These are phyloP conservation scores for Edolisoma coerulescens DNA, from an alignment of 2,113 vertebrate species.

Conservation along the genomic window DNA sequence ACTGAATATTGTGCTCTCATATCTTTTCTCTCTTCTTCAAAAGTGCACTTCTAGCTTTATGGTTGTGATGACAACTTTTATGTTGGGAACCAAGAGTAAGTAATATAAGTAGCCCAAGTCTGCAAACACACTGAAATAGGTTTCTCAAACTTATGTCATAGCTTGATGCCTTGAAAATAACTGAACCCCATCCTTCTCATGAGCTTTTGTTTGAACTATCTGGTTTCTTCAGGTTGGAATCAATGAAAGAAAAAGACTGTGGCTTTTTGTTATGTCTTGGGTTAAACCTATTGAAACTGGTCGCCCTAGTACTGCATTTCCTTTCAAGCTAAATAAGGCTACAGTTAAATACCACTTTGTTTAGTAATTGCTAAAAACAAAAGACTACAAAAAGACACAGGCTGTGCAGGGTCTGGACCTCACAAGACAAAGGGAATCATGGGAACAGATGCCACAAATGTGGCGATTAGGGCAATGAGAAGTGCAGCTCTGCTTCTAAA, in stretches of 20 bases:
- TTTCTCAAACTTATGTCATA: neutral
- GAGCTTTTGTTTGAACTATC: neutral
- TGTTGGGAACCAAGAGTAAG: neutral
- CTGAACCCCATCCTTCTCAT: neutral
- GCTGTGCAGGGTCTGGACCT: neutral
- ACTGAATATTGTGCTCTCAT: neutral
- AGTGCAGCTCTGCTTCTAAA: neutral
- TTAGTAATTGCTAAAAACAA: slow-evolving; percentile 36
- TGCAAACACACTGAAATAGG: neutral
- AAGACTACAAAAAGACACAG: neutral
- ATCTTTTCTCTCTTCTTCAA: neutral
- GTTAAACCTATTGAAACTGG: neutral
- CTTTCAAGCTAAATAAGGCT: slow-evolving; percentile 24
- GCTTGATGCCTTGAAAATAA: neutral
- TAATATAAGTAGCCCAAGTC: neutral
- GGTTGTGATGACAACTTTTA: neutral
- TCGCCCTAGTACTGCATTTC: neutral
- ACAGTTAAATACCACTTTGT: neutral
- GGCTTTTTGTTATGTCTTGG: neutral
- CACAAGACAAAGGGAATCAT: slow-evolving; percentile 1
- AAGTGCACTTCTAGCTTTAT: neutral
- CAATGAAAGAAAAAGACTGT: neutral
- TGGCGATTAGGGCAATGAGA: neutral
- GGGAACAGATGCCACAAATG: neutral
- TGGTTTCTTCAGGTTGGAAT: neutral